Conservation (phyloP, 2,888 invertebrate genomes). For the Trilocha varians region DNA sequence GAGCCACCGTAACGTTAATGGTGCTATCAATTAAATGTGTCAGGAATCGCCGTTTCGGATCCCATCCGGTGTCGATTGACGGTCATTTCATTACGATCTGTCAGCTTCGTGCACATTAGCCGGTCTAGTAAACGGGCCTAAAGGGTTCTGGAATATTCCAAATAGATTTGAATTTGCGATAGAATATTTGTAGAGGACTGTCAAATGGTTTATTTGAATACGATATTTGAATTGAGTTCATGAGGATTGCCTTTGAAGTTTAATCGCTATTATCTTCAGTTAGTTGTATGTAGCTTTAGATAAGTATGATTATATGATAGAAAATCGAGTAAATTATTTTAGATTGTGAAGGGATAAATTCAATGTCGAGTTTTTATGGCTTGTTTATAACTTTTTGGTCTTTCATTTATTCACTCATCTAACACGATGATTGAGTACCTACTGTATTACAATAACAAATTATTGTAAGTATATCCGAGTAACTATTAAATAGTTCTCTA, state of each 20-base stretch:
- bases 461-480: too few species aligned
- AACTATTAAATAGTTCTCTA: background rate
- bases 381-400: too few species aligned
- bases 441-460: too few species aligned
- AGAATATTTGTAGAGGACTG: background rate
- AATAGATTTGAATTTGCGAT: background rate
- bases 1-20: constrained; percentile 32
- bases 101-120: background rate
- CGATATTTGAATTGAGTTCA: background rate
- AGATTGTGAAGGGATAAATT: too few species aligned
- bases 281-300: too few species aligned
- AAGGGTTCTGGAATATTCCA: background rate
- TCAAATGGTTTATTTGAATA: background rate
- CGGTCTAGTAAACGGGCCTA: background rate
- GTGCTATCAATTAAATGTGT: constrained; percentile 56
- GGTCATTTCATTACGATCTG: constrained; percentile 31
- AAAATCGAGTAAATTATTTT: too few species aligned
- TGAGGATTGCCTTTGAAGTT: background rate
- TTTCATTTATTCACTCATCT: too few species aligned
- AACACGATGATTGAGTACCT: too few species aligned
- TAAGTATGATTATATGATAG: too few species aligned
- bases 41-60: constrained; percentile 48
- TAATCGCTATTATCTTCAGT: too few species aligned
- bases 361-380: too few species aligned
- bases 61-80: constrained; percentile 34